Evolutionary conservation across 37 sponge, comb jelly and placozoan species (phyloP).

Genomic region (Halichondria panicea): DNA sequence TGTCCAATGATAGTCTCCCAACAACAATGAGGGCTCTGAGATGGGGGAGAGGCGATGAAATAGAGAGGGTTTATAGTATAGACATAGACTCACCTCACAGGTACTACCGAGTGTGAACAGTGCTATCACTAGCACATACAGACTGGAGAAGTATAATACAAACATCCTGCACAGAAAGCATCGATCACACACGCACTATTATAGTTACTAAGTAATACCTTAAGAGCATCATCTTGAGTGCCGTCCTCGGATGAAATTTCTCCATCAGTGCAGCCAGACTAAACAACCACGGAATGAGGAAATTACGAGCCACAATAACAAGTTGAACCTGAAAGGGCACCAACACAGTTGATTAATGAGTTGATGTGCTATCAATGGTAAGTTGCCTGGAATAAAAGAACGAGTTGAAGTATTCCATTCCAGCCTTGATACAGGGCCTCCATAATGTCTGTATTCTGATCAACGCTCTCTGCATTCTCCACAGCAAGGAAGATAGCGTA

Average conservation of each 20-base stretch:
- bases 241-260: constrained; percentile 70
- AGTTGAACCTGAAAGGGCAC: constrained; percentile 50
- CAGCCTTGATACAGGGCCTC: background rate
- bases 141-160: constrained; percentile 60
- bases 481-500: constrained; percentile 71
- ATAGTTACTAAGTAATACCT: constrained; percentile 24
- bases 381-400: constrained; percentile 62
- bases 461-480: constrained; percentile 28
- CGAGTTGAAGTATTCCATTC: constrained; percentile 41
- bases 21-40: too few species aligned
- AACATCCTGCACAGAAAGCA: constrained; percentile 42
- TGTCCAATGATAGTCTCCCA: constrained; percentile 82
- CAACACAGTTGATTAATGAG: background rate
- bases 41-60: too few species aligned
- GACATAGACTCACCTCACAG: constrained; percentile 80
- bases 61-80: too few species aligned
- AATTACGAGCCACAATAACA: constrained; percentile 53
- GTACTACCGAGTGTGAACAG: constrained; percentile 45
- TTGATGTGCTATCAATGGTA: background rate
- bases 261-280: constrained; percentile 29
- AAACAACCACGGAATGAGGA: constrained; percentile 60
- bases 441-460: background rate
- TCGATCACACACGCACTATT: background rate
- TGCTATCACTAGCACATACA: constrained; percentile 68
- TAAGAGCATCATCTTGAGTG: constrained; percentile 65